These are phyloP conservation scores for Poliocrania exsul DNA, from an alignment of 2,797 vertebrate species.

Conservation along the genomic window DNA sequence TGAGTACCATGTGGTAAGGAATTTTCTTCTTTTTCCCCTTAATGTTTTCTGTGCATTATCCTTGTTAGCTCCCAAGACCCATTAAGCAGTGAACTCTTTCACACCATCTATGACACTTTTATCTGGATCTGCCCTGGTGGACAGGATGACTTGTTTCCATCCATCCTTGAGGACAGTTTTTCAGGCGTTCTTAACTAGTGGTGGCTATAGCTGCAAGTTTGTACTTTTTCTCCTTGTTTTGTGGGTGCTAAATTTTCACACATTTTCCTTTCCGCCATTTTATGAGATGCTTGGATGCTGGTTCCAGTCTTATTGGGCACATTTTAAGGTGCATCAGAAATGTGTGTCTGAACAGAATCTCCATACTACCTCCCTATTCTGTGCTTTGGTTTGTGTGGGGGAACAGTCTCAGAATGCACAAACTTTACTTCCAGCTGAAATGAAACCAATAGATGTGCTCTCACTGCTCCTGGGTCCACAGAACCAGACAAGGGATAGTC, in stretches of 20 bases:
- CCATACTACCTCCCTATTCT: background rate
- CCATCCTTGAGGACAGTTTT: background rate
- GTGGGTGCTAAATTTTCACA: background rate
- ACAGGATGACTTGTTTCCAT: background rate
- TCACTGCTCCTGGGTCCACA: background rate
- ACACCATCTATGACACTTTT: background rate
- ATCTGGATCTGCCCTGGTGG: background rate
- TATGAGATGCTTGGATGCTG: background rate
- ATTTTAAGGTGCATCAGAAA: background rate
- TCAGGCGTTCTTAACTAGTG: background rate
- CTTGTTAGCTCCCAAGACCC: background rate
- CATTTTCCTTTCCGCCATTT: background rate
- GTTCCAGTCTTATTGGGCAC: background rate
- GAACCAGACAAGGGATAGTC: background rate
- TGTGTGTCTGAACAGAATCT: fast-evolving
- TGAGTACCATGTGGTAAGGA: background rate
- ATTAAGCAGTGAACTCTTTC: background rate
- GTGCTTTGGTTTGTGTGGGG: background rate
- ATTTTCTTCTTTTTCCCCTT: background rate
- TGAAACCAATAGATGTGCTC: background rate
- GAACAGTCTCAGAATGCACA: background rate
- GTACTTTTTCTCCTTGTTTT: background rate
- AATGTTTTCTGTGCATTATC: background rate
- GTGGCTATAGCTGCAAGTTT: background rate
- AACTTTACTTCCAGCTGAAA: background rate